These are phyloP conservation scores for Echinarachnius parma DNA, from an alignment of 53 echinoderm and acorn worm genomes.

Conservation along the genomic window DNA sequence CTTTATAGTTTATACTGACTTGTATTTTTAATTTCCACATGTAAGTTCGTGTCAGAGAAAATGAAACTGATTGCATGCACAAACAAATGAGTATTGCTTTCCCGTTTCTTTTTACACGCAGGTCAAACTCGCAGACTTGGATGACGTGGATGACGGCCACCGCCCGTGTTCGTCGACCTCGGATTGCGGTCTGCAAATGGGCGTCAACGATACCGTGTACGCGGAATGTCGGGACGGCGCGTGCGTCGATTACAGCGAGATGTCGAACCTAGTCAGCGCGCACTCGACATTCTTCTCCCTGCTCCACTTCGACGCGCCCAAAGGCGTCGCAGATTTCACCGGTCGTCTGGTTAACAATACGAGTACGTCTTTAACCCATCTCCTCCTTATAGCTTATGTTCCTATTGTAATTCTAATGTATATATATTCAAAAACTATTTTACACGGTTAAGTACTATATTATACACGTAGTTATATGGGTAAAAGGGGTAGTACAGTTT, in stretches of 20 bases:
- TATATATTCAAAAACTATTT: no score
- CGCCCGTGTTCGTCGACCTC: conserved; percentile 47
- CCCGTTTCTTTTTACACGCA: conserved; percentile 11
- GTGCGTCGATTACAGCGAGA: conserved; percentile 61
- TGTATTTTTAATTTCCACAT: no score
- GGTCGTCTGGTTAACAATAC: conserved; percentile 62
- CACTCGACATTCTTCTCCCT: conserved; percentile 65
- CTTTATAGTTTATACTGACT: no score
- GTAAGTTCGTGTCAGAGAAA: not conserved
- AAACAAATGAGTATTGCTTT: no score
- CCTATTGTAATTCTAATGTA: no score
- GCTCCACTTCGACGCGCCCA: conserved; percentile 64
- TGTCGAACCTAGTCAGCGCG: conserved; percentile 64
- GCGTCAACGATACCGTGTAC: conserved; percentile 30
- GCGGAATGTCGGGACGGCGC: conserved; percentile 39
- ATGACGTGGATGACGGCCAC: conserved; percentile 72
- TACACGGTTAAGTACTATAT: no score
- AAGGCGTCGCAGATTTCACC: conserved; percentile 24
- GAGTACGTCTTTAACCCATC: conserved; percentile 32
- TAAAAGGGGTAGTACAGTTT: no score
- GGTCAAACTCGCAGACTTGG: conserved; percentile 83
- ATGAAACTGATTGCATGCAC: not conserved
- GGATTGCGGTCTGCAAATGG: conserved; percentile 53
- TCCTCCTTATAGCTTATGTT: no score
- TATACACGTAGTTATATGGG: not conserved